Evolutionary conservation across 2,113 vertebrate species (phyloP).

Genomic region (Nipponia nippon): DNA sequence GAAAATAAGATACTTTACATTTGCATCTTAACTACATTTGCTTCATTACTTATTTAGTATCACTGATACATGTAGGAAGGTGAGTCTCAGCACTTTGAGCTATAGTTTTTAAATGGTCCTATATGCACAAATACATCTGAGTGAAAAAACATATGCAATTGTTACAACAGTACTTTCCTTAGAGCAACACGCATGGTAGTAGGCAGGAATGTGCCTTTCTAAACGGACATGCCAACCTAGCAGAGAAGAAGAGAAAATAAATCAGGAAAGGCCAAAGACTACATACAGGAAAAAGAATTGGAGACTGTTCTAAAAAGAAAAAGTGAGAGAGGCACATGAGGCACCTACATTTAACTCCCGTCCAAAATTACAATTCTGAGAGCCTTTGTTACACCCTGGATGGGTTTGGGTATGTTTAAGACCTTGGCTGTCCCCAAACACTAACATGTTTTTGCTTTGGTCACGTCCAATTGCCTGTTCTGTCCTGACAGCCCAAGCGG

Average conservation of each 20-base stretch:
- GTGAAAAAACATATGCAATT: neutral
- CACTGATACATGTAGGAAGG: neutral
- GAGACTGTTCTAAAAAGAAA: neutral
- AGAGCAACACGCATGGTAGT: accelerated
- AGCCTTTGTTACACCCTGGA: neutral
- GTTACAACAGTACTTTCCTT: neutral
- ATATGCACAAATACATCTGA: neutral
- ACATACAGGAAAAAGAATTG: neutral
- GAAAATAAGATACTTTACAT: conserved; percentile 28
- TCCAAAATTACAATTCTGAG: neutral
- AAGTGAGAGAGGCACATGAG: neutral
- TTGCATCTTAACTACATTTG: conserved; percentile 26
- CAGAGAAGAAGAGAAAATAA: neutral
- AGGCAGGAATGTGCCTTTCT: accelerated
- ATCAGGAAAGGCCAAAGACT: neutral
- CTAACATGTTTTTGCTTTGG: neutral
- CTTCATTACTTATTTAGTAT: conserved; percentile 28
- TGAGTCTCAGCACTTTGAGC: neutral
- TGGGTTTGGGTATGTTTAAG: neutral
- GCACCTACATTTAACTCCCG: neutral
- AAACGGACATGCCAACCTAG: neutral
- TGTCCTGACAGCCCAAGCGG: neutral
- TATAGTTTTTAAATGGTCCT: neutral
- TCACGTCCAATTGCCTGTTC: neutral
- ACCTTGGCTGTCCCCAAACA: neutral